Percentiles rank a stretch among this genome's conserved stretches.
These are phyloP conservation scores for Eudyptes chrysolophus DNA, from an alignment of 2,113 vertebrate genomes.

Conservation along the genomic window DNA sequence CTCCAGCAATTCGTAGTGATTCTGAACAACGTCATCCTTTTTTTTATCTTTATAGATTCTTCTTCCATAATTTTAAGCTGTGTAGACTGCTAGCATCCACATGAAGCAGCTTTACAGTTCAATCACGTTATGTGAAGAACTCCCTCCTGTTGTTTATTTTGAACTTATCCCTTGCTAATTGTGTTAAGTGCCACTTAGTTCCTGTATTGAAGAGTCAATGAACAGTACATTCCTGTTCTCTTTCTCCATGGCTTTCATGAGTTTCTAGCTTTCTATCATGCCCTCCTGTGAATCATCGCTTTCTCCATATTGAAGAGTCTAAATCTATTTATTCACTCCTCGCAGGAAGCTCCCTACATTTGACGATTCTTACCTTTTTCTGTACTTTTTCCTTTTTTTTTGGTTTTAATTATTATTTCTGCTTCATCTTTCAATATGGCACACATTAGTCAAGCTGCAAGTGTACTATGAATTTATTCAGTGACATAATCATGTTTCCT, in stretches of 20 bases:
- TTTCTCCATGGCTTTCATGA: background rate
- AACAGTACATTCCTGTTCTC: background rate
- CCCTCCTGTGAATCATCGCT: background rate
- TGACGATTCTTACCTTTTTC: background rate
- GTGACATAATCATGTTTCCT: background rate
- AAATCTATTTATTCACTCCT: background rate
- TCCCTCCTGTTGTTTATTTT: background rate
- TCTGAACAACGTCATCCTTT: background rate
- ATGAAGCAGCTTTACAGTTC: background rate
- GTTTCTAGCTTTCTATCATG: background rate
- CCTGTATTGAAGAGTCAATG: background rate
- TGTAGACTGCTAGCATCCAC: background rate
- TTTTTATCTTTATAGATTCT: background rate
- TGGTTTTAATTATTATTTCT: background rate
- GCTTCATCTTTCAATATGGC: background rate
- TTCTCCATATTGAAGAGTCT: background rate
- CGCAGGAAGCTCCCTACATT: background rate
- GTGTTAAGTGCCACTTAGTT: background rate
- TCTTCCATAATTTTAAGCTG: background rate
- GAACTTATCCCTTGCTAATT: background rate
- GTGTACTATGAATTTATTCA: background rate
- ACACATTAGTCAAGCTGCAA: background rate
- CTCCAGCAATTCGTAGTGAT: background rate
- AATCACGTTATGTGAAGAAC: background rate
- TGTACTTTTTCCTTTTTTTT: background rate